Percentiles rank a stretch among this genome's conserved stretches.
phyloP scores from a whole-genome alignment of 1,140 invertebrate genomes.

The Macrobrachium rosenbergii region DNA sequence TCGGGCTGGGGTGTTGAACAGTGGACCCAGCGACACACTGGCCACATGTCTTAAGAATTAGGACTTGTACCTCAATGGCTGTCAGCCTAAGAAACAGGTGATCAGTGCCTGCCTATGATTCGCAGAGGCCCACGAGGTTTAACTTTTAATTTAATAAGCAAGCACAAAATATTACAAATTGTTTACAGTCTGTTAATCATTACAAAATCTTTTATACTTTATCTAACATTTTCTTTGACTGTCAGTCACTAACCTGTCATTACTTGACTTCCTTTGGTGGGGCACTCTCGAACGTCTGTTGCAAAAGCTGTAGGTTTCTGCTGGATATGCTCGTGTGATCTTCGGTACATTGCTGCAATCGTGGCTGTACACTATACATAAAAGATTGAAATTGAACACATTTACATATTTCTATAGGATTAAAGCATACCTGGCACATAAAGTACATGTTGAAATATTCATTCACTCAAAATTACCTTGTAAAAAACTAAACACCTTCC shows the following conservation, averaged over 20 bases:
- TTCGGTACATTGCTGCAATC: constrained; percentile 23
- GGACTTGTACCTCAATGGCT: too few relatives aligned
- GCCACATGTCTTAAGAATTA: too few relatives aligned
- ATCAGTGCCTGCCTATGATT: too few relatives aligned
- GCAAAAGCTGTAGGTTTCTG: background rate
- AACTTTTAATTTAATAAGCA: too few relatives aligned
- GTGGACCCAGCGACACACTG: too few relatives aligned
- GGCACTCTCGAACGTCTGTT: background rate
- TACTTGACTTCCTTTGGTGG: constrained; percentile 7
- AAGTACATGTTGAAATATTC: background rate
- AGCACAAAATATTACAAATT: too few relatives aligned
- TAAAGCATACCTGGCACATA: background rate
- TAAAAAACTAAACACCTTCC: too few relatives aligned
- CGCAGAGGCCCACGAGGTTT: too few relatives aligned
- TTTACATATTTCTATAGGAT: background rate
- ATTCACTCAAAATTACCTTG: too few relatives aligned
- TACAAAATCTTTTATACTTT: background rate
- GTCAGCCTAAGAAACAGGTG: too few relatives aligned
- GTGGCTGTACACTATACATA: constrained; percentile 37
- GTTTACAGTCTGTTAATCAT: too few relatives aligned
- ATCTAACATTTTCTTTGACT: background rate
- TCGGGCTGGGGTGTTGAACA: too few relatives aligned
- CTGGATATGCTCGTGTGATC: constrained; percentile 38
- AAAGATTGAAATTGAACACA: background rate
- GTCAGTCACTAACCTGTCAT: constrained; percentile 32